phyloP scores from a whole-genome alignment of 2,888 invertebrate genomes.

The Mimachlamys varia region DNA sequence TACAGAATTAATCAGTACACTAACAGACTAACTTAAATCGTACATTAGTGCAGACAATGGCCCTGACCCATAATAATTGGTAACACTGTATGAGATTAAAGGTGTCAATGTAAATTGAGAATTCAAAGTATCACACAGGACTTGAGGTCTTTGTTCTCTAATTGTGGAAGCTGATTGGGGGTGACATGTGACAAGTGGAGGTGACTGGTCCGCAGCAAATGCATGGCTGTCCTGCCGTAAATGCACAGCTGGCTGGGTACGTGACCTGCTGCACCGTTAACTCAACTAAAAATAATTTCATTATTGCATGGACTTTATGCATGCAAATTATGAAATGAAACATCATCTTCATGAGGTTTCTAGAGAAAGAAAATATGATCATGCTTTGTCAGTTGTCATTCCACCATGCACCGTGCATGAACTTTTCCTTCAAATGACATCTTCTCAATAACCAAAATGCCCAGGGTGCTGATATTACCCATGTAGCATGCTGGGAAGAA shows the following conservation, averaged over 20 bases:
- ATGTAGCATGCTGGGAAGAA: too few relatives aligned
- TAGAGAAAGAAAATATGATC: too few relatives aligned
- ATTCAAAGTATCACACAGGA: not conserved
- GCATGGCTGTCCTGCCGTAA: not conserved
- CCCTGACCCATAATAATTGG: constrained; percentile 4
- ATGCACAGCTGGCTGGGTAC: not conserved
- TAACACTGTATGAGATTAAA: not conserved
- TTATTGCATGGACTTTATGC: not conserved
- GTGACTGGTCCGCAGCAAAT: constrained; percentile 1
- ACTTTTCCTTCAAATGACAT: too few relatives aligned
- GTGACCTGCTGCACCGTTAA: not conserved
- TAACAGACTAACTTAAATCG: not conserved
- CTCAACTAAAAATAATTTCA: not conserved
- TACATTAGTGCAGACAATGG: not conserved
- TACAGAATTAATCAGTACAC: not conserved
- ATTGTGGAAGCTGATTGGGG: not conserved
- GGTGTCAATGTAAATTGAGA: not conserved
- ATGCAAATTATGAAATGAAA: too few relatives aligned
- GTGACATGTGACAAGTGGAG: constrained; percentile 11
- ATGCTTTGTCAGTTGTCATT: too few relatives aligned
- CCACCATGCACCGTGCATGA: too few relatives aligned
- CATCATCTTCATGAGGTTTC: too few relatives aligned
- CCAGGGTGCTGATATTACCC: too few relatives aligned
- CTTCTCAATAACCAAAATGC: too few relatives aligned
- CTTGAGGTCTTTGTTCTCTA: not conserved